These are phyloP conservation scores for Plutella xylostella DNA, from an alignment of 2,888 invertebrate species.

Conservation along the genomic window DNA sequence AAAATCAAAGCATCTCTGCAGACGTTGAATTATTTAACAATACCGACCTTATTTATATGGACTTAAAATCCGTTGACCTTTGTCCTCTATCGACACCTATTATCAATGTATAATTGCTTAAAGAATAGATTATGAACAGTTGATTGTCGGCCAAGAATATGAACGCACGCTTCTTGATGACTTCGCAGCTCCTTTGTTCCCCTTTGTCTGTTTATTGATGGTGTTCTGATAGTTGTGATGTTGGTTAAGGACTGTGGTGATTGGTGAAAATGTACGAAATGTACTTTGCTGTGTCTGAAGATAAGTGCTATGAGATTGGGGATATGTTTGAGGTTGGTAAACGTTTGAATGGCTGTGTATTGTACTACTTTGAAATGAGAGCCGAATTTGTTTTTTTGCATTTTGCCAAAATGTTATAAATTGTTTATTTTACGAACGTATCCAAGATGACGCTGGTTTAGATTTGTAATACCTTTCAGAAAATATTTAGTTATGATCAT, in stretches of 20 bases:
- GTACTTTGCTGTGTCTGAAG: slow-evolving; percentile 6
- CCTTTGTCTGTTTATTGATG: not conserved
- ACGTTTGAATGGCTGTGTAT: not conserved
- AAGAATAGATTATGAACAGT: not conserved
- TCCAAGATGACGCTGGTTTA: no score
- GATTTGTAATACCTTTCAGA: no score
- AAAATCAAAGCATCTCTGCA: slow-evolving; percentile 3
- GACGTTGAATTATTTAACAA: not conserved
- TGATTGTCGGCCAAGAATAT: not conserved
- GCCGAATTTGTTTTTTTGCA: no score
- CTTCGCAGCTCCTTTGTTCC: not conserved
- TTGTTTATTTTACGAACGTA: no score
- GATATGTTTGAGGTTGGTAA: slow-evolving; percentile 2
- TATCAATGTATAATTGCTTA: not conserved
- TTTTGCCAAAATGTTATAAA: no score
- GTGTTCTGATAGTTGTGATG: no score
- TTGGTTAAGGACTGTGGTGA: not conserved
- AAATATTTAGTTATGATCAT: no score
- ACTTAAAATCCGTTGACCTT: not conserved
- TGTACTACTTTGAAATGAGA: no score
- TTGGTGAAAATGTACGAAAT: not conserved
- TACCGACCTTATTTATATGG: not conserved
- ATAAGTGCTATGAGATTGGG: not conserved
- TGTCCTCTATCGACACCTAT: not conserved
- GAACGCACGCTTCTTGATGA: not conserved